Conservation (phyloP, 2,797 vertebrate genomes). For the Ctenochaetus hawaiiensis region DNA sequence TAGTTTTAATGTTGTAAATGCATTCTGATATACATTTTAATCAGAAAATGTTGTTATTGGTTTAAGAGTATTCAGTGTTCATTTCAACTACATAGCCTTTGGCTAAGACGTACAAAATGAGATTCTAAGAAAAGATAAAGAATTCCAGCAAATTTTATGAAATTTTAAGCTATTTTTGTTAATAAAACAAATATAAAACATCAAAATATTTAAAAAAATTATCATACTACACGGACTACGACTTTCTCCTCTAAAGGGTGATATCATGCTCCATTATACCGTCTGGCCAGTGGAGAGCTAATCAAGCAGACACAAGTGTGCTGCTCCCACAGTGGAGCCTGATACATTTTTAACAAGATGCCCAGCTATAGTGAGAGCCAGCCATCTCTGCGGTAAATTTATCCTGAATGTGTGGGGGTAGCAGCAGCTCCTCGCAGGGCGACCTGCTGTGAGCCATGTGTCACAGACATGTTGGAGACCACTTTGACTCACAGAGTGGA, state of each 20-base stretch:
- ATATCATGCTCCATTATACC: slow-evolving; percentile 66
- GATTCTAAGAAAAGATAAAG: not conserved
- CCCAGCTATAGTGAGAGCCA: slow-evolving; percentile 58
- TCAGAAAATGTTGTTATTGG: not conserved
- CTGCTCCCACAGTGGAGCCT: slow-evolving; percentile 68
- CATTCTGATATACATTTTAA: not conserved
- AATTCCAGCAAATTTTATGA: not conserved
- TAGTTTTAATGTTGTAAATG: not conserved
- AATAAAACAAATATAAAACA: not conserved
- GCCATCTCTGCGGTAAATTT: slow-evolving; percentile 65
- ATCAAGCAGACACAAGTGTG: slow-evolving; percentile 73
- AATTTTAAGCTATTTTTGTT: not conserved
- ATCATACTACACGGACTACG: not conserved
- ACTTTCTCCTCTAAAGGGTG: slow-evolving; percentile 45
- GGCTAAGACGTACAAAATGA: not conserved
- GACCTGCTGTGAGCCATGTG: slow-evolving; percentile 71
- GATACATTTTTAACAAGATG: slow-evolving; percentile 80
- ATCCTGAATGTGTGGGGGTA: slow-evolving; percentile 60
- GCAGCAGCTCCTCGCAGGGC: slow-evolving; percentile 31
- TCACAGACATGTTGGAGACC: slow-evolving; percentile 50
- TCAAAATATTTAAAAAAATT: slow-evolving; percentile 7
- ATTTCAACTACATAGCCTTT: not conserved
- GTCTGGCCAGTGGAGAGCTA: slow-evolving; percentile 68
- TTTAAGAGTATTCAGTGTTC: not conserved
- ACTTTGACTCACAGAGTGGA: slow-evolving; percentile 45